These are phyloP conservation scores for Vultur gryphus DNA, from an alignment of 2,797 vertebrate genomes.

Conservation along the genomic window DNA sequence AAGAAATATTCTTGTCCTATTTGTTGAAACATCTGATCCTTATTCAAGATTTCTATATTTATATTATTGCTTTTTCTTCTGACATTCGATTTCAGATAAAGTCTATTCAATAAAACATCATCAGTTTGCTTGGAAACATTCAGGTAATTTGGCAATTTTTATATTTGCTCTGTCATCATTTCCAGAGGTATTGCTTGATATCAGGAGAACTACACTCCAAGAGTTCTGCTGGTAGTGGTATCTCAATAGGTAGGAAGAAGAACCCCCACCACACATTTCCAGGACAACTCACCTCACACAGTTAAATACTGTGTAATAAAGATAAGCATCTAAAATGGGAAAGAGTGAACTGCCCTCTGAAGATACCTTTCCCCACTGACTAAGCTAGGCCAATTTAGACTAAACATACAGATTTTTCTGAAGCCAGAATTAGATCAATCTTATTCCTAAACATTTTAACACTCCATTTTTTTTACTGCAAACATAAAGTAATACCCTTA, in stretches of 20 bases:
- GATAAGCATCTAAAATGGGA: neutral
- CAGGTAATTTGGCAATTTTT: neutral
- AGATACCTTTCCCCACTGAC: neutral
- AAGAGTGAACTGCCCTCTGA: neutral
- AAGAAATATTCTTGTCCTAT: neutral
- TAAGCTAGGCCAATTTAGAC: neutral
- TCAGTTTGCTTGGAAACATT: neutral
- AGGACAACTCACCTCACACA: neutral
- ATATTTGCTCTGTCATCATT: neutral
- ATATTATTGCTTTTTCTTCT: neutral
- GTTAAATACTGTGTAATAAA: neutral
- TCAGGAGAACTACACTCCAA: neutral
- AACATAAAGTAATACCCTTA: neutral
- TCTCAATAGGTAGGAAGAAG: neutral
- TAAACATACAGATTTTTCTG: neutral
- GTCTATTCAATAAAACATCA: neutral
- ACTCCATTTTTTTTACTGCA: neutral
- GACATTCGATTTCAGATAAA: neutral
- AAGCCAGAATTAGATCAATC: neutral
- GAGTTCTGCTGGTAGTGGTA: neutral
- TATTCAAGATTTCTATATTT: neutral
- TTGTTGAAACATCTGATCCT: neutral
- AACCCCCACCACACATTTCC: fast-evolving
- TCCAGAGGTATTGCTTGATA: neutral
- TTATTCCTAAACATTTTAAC: neutral